Conservation (phyloP, 2,888 invertebrate species). For the Diaprepes abbreviatus region DNA sequence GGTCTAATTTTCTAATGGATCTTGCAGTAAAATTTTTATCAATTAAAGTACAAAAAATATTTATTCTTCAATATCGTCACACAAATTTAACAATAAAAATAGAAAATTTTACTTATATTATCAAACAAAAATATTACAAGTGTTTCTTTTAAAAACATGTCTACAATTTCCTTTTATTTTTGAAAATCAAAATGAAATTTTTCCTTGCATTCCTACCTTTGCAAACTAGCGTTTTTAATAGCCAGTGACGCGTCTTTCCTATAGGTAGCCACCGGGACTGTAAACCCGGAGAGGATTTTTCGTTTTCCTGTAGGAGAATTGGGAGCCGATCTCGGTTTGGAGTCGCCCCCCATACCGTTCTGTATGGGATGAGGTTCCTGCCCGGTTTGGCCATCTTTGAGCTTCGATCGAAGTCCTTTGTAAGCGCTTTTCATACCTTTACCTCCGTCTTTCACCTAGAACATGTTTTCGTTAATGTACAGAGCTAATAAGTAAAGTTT, state of each 20-base stretch:
- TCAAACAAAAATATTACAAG: too few species aligned
- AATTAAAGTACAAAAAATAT: too few species aligned
- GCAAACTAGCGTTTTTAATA: slow-evolving; percentile 62
- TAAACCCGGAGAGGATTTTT: slow-evolving; percentile 58
- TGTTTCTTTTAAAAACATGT: too few species aligned
- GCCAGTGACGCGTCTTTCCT: slow-evolving; percentile 64
- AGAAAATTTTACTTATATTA: too few species aligned
- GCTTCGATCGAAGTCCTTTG: slow-evolving; percentile 80
- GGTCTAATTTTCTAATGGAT: too few species aligned
- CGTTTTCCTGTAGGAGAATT: slow-evolving; percentile 75
- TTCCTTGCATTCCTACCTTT: slow-evolving; percentile 60
- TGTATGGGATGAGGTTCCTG: slow-evolving; percentile 62
- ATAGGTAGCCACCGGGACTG: slow-evolving; percentile 64
- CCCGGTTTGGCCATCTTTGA: slow-evolving; percentile 67
- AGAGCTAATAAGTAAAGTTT: too few species aligned
- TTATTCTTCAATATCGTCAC: too few species aligned
- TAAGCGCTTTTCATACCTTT: slow-evolving; percentile 84
- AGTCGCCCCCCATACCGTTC: slow-evolving; percentile 59
- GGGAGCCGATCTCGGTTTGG: slow-evolving; percentile 75
- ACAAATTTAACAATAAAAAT: too few species aligned
- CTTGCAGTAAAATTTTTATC: too few species aligned
- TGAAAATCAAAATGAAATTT: too few species aligned
- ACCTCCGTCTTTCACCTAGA: slow-evolving; percentile 79
- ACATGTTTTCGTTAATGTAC: too few species aligned
- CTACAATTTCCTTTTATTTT: too few species aligned